Evolutionary conservation across 2,888 invertebrate genomes (phyloP), one percentile per base, ranked within the genome.

Genomic region (Synanthedon formicaeformis): DNA sequence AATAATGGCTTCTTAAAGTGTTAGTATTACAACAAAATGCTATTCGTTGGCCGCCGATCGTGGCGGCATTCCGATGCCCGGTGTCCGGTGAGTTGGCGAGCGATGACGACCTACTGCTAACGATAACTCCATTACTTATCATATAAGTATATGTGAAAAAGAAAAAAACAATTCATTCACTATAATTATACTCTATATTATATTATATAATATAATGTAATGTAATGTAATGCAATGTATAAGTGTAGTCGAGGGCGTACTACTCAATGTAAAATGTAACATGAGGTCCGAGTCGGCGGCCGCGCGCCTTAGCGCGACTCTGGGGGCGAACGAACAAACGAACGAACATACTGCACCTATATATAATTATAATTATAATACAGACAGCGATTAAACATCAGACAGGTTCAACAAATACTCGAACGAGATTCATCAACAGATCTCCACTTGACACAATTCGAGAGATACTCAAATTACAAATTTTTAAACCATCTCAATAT

Each of bases 21-120:
- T 83, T 34, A 82, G 81, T 81, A 77, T 82, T 84, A 86, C 82
- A 86, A 86, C 85, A 85, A 86, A 34, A 87, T 84, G 86, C 84
- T 75, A 78, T 81, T 81, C 84, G 85, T 80, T 81, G 80, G 81
- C 78, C 82, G 80, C 81, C 83, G 81, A 76, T 78, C 79, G 65
- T 69, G 75, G 73, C 65, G 78, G 56, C 66, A 61, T 65, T 59
- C 68, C 66, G 60, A 62, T 62, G 74, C 71, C 71, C 71, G 10
- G 63, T 12, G n/a, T 45, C 73, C 34, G 34, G 70, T 71, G 69
- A 69, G 34, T 63, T 65, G 74, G 66, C 77, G 73, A 75, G 73
- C 79, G 73, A 75, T 73, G 64, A 67, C 72, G 64, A 67, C 74
- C 80, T 80, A 81, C 79, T 74, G 75, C 81, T 81, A 81, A 65